These are phyloP conservation scores for Carterocephalus palaemon DNA, from an alignment of 2,888 invertebrate species.

Conservation along the genomic window DNA sequence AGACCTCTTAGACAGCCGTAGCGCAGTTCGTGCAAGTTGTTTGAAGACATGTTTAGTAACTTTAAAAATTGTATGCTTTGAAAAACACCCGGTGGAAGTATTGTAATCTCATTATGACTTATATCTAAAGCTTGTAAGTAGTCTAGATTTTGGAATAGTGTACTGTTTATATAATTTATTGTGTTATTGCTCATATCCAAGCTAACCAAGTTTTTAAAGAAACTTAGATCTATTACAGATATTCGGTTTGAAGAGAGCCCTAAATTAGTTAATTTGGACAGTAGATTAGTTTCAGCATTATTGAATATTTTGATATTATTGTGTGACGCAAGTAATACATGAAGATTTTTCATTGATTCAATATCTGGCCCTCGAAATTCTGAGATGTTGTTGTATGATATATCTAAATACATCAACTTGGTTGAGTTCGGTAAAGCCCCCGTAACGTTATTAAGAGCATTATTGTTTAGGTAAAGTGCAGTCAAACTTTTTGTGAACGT, in stretches of 20 bases:
- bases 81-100: conserved; percentile 59
- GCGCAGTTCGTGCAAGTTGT: conserved; percentile 47
- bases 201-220: conserved; percentile 47
- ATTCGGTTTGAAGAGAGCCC: conserved; percentile 51
- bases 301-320: conserved; percentile 56
- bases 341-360: conserved; percentile 42
- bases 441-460: conserved; percentile 33
- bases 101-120: conserved; percentile 51
- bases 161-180: conserved; percentile 42
- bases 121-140: conserved; percentile 54
- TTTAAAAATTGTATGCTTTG: conserved; percentile 52
- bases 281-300: conserved; percentile 44
- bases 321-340: conserved; percentile 46
- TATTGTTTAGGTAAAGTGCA: conserved; percentile 42
- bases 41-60: conserved; percentile 57
- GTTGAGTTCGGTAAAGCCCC: conserved; percentile 39
- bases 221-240: conserved; percentile 47
- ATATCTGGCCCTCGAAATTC: conserved; percentile 37
- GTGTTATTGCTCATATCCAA: conserved; percentile 54
- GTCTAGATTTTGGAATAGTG: conserved; percentile 47
- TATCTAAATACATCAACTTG: conserved; percentile 46
- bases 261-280: conserved; percentile 47
- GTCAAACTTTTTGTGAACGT: conserved; percentile 44
- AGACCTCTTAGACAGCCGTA: conserved; percentile 63
- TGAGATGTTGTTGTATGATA: conserved; percentile 49